Percentiles rank a stretch among this genome's conserved stretches.
Conservation (phyloP, 1,140 invertebrate species). For the Epicauta chinensis region DNA sequence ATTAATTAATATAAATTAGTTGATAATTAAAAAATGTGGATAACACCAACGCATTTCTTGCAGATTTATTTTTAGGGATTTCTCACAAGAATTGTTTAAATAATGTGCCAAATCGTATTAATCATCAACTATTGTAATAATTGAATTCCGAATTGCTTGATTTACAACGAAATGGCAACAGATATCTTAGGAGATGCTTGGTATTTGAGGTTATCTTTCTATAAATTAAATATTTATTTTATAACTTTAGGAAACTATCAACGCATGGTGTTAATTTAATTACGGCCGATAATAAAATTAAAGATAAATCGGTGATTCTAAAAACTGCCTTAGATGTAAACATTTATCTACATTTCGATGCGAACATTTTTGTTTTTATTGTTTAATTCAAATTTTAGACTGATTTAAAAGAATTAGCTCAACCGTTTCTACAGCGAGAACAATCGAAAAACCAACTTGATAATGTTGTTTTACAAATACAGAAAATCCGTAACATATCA, state of each 20-base stretch:
- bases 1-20: too few species aligned
- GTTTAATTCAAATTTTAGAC: constrained; percentile 51
- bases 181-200: constrained; percentile 18
- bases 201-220: constrained; percentile 22
- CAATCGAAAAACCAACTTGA: constrained; percentile 55
- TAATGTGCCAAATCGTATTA: background rate
- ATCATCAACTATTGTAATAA: too few species aligned
- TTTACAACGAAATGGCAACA: too few species aligned
- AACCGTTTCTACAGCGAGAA: constrained; percentile 49
- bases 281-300: constrained; percentile 57
- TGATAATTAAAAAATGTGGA: too few species aligned
- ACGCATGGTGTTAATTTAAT: constrained; percentile 59
- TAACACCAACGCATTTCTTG: too few species aligned
- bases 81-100: too few species aligned
- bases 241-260: constrained; percentile 57
- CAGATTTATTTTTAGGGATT: too few species aligned
- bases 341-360: constrained; percentile 27
- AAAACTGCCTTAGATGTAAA: constrained; percentile 70
- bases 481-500: constrained; percentile 78
- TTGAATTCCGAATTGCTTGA: too few species aligned
- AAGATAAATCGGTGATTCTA: constrained; percentile 55
- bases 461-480: constrained; percentile 77
- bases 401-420: constrained; percentile 73
- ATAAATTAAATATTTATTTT: background rate
- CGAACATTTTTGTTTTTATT: constrained; percentile 4